A percentile compares a stretch with the other conserved stretches of the same genome.
These are phyloP conservation scores for Anarrhichthys ocellatus DNA, from an alignment of 2,113 vertebrate genomes.

Conservation along the genomic window DNA sequence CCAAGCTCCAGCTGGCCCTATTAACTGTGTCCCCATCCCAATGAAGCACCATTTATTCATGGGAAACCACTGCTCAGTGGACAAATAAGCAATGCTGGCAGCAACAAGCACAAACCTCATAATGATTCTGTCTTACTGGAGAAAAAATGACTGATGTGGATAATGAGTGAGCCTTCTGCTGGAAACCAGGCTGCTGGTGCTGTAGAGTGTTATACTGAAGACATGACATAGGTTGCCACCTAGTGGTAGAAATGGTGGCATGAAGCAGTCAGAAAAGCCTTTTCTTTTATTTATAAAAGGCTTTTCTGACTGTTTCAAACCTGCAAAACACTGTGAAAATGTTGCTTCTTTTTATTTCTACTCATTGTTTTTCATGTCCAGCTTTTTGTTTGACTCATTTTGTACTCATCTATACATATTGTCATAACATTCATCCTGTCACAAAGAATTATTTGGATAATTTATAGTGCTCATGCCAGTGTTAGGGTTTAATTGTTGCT, in stretches of 20 bases:
- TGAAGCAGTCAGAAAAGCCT: neutral
- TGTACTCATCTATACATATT: neutral
- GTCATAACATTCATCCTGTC: neutral
- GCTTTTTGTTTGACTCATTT: neutral
- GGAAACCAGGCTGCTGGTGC: neutral
- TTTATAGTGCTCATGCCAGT: neutral
- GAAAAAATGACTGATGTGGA: neutral
- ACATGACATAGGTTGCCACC: slow-evolving; percentile 19
- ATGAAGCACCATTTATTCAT: slow-evolving; percentile 10
- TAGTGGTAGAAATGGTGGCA: neutral
- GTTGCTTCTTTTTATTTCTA: neutral
- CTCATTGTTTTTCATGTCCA: neutral
- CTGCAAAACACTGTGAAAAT: no score
- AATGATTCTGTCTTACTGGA: slow-evolving; percentile 7
- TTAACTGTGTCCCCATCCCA: neutral
- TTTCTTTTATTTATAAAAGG: neutral
- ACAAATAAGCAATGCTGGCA: slow-evolving; percentile 28
- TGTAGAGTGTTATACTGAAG: neutral
- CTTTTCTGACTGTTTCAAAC: neutral
- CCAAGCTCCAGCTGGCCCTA: slow-evolving; percentile 39
- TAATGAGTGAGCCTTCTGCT: neutral
- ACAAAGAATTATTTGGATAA: neutral
- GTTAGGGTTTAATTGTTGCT: neutral
- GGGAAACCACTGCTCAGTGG: neutral
- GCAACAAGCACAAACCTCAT: neutral